phyloP scores from a whole-genome alignment of 35 echinoderm and acorn worm species.

The Ophioderma brevispina region DNA sequence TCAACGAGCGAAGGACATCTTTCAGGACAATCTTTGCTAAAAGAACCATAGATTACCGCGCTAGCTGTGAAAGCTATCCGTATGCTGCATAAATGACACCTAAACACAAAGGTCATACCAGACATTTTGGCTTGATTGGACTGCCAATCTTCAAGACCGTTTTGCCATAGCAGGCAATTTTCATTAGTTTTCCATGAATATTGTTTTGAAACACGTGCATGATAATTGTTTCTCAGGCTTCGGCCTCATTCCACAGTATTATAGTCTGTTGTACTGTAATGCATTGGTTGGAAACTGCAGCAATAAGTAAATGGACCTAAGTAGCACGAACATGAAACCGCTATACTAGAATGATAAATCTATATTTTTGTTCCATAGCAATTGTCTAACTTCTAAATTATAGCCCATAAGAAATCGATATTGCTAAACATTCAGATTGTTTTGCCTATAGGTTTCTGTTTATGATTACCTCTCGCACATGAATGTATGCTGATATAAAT shows the following conservation, averaged over 20 bases:
- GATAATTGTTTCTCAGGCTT: conserved; percentile 6
- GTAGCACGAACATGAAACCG: not conserved
- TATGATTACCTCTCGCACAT: too few species aligned
- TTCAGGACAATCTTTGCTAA: not conserved
- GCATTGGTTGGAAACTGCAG: too few species aligned
- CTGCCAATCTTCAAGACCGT: not conserved
- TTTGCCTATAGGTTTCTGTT: not conserved
- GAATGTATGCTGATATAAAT: too few species aligned
- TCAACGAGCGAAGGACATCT: not conserved
- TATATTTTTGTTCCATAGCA: not conserved
- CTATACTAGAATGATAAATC: not conserved
- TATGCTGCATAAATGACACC: not conserved
- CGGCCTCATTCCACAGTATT: too few species aligned
- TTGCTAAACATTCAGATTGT: not conserved
- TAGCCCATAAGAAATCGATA: not conserved
- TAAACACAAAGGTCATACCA: not conserved
- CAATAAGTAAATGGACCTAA: not conserved
- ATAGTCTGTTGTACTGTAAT: too few species aligned
- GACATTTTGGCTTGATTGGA: conserved; percentile 1
- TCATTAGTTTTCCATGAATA: not conserved
- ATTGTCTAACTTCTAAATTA: not conserved
- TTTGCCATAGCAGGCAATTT: not conserved
- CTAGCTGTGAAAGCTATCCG: not conserved
- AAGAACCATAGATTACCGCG: conserved; percentile 1
- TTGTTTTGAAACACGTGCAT: conserved; percentile 6